phyloP scores from a whole-genome alignment of 2,797 vertebrate genomes.

The Pseudochromis fuscus region DNA sequence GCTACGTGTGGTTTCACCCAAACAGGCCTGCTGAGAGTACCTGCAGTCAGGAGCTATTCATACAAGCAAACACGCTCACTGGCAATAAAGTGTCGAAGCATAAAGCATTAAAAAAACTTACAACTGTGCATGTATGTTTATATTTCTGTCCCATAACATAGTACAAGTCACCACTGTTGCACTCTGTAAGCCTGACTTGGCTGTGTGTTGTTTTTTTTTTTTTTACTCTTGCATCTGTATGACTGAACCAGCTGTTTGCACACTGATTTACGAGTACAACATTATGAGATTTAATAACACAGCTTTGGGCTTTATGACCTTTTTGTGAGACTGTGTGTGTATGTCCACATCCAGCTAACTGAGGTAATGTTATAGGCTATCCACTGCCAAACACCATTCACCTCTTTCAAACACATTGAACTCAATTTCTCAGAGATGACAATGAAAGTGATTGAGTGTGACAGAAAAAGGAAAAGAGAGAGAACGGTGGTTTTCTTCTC shows the following conservation, averaged over 20 bases:
- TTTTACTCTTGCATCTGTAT: constrained; percentile 42
- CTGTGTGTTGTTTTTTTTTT: not conserved
- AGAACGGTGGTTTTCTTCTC: constrained; percentile 51
- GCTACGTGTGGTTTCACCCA: not conserved
- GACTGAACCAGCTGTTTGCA: constrained; percentile 60
- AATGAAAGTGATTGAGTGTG: constrained; percentile 65
- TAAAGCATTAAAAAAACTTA: not conserved
- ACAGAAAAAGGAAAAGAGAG: constrained; percentile 57
- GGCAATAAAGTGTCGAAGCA: not conserved
- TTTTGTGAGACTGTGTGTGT: constrained; percentile 57
- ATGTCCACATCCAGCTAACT: constrained; percentile 51
- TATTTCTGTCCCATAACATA: not conserved
- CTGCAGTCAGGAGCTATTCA: not conserved
- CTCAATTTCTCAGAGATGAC: constrained; percentile 62
- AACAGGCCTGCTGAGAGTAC: not conserved
- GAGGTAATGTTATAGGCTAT: constrained; percentile 66
- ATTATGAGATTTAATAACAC: constrained; percentile 74
- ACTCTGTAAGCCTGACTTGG: constrained; percentile 1
- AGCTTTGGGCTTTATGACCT: constrained; percentile 71
- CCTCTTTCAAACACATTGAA: constrained; percentile 40
- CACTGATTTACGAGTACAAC: constrained; percentile 70
- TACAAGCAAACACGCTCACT: not conserved
- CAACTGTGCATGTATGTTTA: not conserved
- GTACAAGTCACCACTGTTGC: not conserved
- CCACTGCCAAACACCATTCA: constrained; percentile 63